Percentiles rank a stretch among this genome's conserved stretches.
These are phyloP conservation scores for Nipponia nippon DNA, from an alignment of 2,113 vertebrate species.

Conservation along the genomic window DNA sequence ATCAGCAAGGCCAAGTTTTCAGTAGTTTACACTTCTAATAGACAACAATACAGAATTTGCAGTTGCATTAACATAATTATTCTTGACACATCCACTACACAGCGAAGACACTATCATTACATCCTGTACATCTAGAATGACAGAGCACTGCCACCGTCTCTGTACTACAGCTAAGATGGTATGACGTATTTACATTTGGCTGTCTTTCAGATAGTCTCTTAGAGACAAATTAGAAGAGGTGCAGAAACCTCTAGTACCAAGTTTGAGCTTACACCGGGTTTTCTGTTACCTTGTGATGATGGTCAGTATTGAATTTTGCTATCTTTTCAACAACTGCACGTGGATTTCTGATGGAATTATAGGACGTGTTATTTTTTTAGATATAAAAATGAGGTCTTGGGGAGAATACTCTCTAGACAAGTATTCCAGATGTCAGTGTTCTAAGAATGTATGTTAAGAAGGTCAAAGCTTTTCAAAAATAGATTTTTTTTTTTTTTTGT, in stretches of 20 bases:
- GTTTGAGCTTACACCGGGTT: background rate
- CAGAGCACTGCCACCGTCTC: background rate
- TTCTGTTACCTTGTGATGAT: background rate
- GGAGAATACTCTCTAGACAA: background rate
- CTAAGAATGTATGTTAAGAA: background rate
- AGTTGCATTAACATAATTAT: constrained; percentile 63
- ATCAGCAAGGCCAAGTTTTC: constrained; percentile 58
- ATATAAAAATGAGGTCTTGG: background rate
- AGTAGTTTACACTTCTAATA: constrained; percentile 78
- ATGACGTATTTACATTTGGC: constrained; percentile 65
- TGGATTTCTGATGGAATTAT: background rate
- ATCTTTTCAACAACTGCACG: background rate
- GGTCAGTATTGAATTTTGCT: background rate
- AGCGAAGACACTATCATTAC: background rate
- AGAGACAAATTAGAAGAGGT: constrained; percentile 64
- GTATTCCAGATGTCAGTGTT: background rate
- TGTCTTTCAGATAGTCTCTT: constrained; percentile 61
- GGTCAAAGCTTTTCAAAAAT: background rate
- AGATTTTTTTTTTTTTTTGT: background rate
- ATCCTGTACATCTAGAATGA: constrained; percentile 61
- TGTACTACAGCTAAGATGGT: constrained; percentile 9
- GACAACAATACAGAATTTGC: constrained; percentile 80
- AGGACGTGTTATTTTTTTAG: background rate
- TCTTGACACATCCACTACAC: constrained; percentile 59
- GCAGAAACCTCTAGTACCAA: background rate